Evolutionary conservation across 2,888 invertebrate genomes (phyloP).

Genomic region (Cheilosia impressa): DNA sequence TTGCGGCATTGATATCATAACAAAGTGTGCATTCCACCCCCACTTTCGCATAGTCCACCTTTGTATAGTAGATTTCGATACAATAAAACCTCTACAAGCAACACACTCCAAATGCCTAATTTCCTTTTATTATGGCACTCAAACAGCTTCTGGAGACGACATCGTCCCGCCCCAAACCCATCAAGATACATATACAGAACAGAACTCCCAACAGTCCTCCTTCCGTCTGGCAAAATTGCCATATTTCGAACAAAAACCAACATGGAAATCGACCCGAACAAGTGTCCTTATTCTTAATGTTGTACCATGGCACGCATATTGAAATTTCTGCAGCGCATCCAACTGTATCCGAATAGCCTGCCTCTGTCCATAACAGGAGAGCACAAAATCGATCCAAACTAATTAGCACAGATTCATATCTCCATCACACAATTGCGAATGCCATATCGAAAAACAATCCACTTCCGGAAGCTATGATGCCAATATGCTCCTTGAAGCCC

Average conservation of each 20-base stretch:
- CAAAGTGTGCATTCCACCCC: not conserved
- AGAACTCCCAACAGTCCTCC: conserved; percentile 14
- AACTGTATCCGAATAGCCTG: conserved; percentile 26
- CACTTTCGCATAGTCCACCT: not conserved
- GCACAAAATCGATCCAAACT: conserved; percentile 58
- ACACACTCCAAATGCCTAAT: conserved; percentile 56
- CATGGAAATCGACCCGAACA: conserved; percentile 42
- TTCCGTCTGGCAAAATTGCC: no score
- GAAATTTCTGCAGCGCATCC: conserved; percentile 29
- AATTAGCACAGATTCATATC: conserved; percentile 74
- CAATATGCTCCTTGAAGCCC: not conserved
- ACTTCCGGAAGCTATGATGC: conserved; percentile 43
- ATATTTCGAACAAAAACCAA: conserved; percentile 16
- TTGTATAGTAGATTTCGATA: conserved; percentile 23
- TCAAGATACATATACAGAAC: no score
- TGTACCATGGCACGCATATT: conserved; percentile 65
- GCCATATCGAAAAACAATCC: conserved; percentile 70
- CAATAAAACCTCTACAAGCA: conserved; percentile 34
- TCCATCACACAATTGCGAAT: conserved; percentile 66
- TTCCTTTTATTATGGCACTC: conserved; percentile 63
- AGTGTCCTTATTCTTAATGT: conserved; percentile 69
- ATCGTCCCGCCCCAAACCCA: not conserved
- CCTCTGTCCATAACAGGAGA: not conserved
- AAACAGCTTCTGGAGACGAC: conserved; percentile 43
- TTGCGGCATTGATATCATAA: conserved; percentile 19